These are phyloP conservation scores for Trichonephila inaurata DNA, from an alignment of 1,140 invertebrate species.

Conservation along the genomic window DNA sequence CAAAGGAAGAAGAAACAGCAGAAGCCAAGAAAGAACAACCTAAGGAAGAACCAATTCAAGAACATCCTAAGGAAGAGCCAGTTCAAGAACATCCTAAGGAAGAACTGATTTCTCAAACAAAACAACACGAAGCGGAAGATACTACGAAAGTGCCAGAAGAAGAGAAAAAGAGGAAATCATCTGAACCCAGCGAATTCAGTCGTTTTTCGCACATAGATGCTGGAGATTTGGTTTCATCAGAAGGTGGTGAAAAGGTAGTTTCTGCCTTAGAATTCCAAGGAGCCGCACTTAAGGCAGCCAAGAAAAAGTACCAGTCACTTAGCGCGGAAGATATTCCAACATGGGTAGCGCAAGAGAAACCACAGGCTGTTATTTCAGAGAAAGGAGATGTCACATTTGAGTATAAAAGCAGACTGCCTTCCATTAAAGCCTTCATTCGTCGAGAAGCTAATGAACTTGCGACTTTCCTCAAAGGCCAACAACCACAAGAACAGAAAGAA, in stretches of 20 bases:
- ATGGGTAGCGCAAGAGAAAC: slow-evolving; percentile 73
- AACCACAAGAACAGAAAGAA: slow-evolving; percentile 23
- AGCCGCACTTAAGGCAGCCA: slow-evolving; percentile 14
- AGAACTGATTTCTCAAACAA: background rate
- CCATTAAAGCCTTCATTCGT: slow-evolving; percentile 72
- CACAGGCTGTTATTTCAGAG: slow-evolving; percentile 64
- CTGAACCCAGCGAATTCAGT: slow-evolving; percentile 63
- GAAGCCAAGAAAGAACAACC: background rate
- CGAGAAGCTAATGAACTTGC: slow-evolving; percentile 67
- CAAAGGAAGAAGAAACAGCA: background rate
- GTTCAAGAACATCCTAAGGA: background rate
- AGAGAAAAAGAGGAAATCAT: slow-evolving; percentile 32
- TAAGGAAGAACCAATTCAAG: background rate
- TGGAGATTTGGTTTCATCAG: slow-evolving; percentile 62
- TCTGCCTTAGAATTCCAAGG: slow-evolving; percentile 44
- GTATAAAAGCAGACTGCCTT: slow-evolving; percentile 72
- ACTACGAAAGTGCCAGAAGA: background rate
- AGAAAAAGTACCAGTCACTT: slow-evolving; percentile 67
- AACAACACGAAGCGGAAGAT: background rate
- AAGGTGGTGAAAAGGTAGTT: slow-evolving; percentile 47
- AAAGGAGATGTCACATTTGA: slow-evolving; percentile 68
- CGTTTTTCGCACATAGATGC: slow-evolving; percentile 51
- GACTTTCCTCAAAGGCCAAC: slow-evolving; percentile 59
- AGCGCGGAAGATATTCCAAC: slow-evolving; percentile 74
- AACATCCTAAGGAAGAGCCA: background rate